Conservation (phyloP, 2,797 vertebrate species). For the Lemur catta region DNA sequence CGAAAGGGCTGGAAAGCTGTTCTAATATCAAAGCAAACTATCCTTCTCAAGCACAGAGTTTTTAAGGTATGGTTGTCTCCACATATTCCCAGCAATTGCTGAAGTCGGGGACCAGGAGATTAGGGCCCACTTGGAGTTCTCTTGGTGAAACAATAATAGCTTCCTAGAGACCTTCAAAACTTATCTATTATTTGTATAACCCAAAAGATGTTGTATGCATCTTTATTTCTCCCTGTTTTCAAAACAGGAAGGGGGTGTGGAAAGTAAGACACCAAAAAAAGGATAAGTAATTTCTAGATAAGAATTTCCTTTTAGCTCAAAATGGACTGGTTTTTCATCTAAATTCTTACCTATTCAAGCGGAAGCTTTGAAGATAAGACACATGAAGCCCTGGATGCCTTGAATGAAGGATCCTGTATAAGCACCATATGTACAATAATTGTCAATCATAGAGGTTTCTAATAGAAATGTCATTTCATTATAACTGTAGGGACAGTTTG, state of each 20-base stretch:
- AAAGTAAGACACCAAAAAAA: not conserved
- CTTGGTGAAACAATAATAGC: not conserved
- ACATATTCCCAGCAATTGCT: not conserved
- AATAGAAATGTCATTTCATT: not conserved
- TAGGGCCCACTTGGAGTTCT: not conserved
- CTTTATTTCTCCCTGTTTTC: slow-evolving; percentile 42
- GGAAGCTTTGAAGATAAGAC: slow-evolving; percentile 10
- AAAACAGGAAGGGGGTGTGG: not conserved
- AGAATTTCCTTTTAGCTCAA: slow-evolving; percentile 36
- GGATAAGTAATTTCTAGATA: not conserved
- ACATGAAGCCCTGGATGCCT: not conserved
- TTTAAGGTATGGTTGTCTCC: not conserved
- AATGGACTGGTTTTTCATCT: not conserved
- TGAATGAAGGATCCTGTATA: not conserved
- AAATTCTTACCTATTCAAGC: not conserved
- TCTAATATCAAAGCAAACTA: not conserved
- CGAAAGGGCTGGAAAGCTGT: not conserved
- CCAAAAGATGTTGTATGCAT: not conserved
- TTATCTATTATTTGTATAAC: not conserved
- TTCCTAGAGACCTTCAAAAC: not conserved
- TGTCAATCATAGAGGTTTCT: not conserved
- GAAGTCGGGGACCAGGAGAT: not conserved
- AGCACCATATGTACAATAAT: not conserved
- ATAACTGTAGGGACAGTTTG: not conserved
- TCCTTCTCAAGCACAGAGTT: not conserved